These are phyloP conservation scores for Cosmorhoe ocellata DNA, from an alignment of 2,888 invertebrate genomes.

Conservation along the genomic window DNA sequence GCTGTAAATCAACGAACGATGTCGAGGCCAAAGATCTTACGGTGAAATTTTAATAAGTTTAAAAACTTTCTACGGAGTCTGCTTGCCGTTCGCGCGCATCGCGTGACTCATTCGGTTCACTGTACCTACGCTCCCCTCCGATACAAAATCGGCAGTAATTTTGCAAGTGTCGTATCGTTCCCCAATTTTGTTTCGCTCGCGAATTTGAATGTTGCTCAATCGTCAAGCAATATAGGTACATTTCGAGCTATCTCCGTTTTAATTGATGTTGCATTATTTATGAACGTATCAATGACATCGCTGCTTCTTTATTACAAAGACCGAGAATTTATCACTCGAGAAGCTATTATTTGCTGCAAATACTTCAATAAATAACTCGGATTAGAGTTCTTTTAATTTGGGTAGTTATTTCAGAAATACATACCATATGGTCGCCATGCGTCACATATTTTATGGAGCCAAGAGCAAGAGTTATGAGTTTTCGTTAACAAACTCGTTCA, in stretches of 20 bases:
- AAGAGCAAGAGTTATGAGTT: slow-evolving; percentile 50
- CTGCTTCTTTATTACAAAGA: background rate
- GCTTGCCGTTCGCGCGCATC: slow-evolving; percentile 41
- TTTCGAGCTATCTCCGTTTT: slow-evolving; percentile 9
- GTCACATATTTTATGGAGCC: slow-evolving; percentile 56
- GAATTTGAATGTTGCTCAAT: slow-evolving; percentile 41
- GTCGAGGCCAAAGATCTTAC: slow-evolving; percentile 58
- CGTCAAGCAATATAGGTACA: slow-evolving; percentile 36
- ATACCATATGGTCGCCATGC: slow-evolving; percentile 64
- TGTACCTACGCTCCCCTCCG: slow-evolving; percentile 48
- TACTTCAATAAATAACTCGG: slow-evolving; percentile 10
- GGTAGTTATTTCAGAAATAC: slow-evolving; percentile 43
- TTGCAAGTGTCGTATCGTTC: slow-evolving; percentile 42
- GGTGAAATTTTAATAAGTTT: slow-evolving; percentile 78
- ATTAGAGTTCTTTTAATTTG: slow-evolving; percentile 13
- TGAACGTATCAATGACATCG: background rate
- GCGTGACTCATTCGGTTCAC: slow-evolving; percentile 59
- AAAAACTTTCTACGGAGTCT: slow-evolving; percentile 68
- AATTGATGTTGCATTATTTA: slow-evolving; percentile 13
- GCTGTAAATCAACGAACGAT: slow-evolving; percentile 53
- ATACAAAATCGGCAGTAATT: slow-evolving; percentile 31
- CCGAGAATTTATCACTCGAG: background rate
- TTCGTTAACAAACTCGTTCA: slow-evolving; percentile 44
- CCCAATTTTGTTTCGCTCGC: slow-evolving; percentile 34
- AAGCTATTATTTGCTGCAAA: background rate